Evolutionary conservation across 2,113 vertebrate species (phyloP), one percentile per base, ranked within the genome.

Genomic region (Synodontis membranacea): DNA sequence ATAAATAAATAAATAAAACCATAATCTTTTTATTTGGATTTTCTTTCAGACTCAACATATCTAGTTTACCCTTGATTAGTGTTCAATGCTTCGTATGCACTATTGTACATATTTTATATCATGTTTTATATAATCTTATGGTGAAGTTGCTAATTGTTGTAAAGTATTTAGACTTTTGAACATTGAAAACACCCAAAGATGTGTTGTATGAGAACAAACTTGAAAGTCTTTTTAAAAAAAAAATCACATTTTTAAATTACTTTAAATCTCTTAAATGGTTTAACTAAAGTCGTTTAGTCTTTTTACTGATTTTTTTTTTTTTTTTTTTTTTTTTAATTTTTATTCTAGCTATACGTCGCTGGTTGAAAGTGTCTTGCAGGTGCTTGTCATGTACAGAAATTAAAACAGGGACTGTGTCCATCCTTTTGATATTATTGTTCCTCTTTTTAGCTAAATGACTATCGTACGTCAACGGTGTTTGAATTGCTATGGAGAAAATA

Each of bases 181-280:
- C 46, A 82, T 86, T 60, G 58, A 88, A 90, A 89, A 82, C 94
- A 96, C 94, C 97, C 97, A 98, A 98, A 98, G 97, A 97, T 95
- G 93, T 93, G 90, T 92, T 95, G 95, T 96, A 97, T 94, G 95
- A 96, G 93, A 94, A 95, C 90, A 93, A 94, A 97, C 96, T 97
- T 97, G 96, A 97, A 96, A 94, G 92, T 92, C 91, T 94, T 94
- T 89, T 92, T 93, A 95, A 93, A n/a, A n/a, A n/a, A n/a, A 42
- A 92, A 91, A 91, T 92, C 92, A 91, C 84, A 86, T 89, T 89
- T 91, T 82, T 82, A 80, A 80, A 68, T 68, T 37, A 56, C 42
- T 84, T 60, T 79, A 50, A 68, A 68, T 56, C 37, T 70, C 42
- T 84, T 62, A 87, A 89, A 88, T 91, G 86, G 90, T 56, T 68